Conservation (phyloP, 2,888 invertebrate genomes). For the Osmoderma eremita region DNA sequence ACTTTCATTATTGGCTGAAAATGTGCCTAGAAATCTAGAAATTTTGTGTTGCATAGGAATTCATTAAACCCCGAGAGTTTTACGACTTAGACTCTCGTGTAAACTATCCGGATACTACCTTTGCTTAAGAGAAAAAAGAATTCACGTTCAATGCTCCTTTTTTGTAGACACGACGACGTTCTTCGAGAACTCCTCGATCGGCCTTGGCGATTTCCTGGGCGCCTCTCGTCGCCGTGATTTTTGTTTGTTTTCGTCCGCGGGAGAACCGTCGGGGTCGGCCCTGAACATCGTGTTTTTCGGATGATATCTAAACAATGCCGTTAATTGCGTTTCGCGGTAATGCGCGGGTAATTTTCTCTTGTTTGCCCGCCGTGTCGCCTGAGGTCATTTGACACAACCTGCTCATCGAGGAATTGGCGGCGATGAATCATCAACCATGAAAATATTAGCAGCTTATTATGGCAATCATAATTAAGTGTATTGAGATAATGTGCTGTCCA, state of each 20-base stretch:
- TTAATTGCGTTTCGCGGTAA: constrained; percentile 12
- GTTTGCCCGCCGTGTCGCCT: constrained; percentile 12
- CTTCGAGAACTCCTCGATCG: neutral
- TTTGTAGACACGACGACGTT: neutral
- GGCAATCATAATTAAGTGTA: constrained; percentile 2
- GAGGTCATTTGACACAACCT: constrained; percentile 20
- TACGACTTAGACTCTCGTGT: neutral
- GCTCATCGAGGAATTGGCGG: constrained; percentile 5
- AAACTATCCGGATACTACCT: neutral
- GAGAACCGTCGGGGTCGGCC: constrained; percentile 4
- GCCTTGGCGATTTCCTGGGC: constrained; percentile 28
- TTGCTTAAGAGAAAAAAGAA: neutral
- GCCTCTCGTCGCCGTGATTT: constrained; percentile 2
- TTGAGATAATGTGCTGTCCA: too few species aligned
- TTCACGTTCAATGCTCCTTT: neutral
- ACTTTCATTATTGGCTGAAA: too few species aligned
- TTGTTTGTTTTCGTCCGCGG: constrained; percentile 11
- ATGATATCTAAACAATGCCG: constrained; percentile 29
- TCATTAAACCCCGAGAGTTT: too few species aligned
- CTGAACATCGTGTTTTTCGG: constrained; percentile 23
- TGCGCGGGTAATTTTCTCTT: constrained; percentile 21
- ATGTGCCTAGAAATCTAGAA: too few species aligned
- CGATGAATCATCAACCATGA: constrained; percentile 3
- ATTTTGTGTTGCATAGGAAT: too few species aligned
- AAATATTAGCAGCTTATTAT: constrained; percentile 9